A percentile compares a stretch with the other conserved stretches of the same genome.
Evolutionary conservation across 2,888 invertebrate species (phyloP).

Genomic region (Philhelius pedissequus): DNA sequence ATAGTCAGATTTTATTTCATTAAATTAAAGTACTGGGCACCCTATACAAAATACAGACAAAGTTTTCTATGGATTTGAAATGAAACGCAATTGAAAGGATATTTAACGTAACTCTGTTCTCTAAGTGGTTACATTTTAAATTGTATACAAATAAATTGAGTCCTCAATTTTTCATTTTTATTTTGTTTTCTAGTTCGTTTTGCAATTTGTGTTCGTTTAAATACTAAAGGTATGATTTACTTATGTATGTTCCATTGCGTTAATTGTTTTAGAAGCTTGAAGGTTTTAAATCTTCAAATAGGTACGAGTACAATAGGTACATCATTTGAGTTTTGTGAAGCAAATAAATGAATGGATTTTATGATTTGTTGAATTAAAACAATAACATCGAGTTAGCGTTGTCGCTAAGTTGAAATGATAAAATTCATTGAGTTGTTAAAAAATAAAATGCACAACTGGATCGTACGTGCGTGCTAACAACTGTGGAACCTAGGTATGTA

Average conservation of each 20-base stretch:
- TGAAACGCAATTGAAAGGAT: constrained; percentile 19
- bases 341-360: background rate
- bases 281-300: background rate
- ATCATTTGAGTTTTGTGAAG: background rate
- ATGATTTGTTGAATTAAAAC: background rate
- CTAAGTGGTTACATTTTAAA: constrained; percentile 8
- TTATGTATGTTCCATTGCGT: constrained; percentile 2
- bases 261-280: constrained; percentile 5
- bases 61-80: background rate
- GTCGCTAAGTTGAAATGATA: background rate
- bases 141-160: background rate
- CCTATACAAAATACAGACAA: background rate
- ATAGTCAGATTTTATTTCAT: no score
- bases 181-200: background rate
- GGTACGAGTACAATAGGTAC: background rate
- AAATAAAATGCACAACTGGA: background rate
- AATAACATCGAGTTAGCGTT: background rate
- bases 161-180: background rate
- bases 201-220: background rate
- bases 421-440: background rate
- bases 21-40: background rate
- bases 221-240: background rate
- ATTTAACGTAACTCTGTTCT: background rate
- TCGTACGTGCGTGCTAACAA: no score
- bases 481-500: no score